phyloP scores from a whole-genome alignment of 1,140 invertebrate species.

The Pseudomyrmex cubaensis region DNA sequence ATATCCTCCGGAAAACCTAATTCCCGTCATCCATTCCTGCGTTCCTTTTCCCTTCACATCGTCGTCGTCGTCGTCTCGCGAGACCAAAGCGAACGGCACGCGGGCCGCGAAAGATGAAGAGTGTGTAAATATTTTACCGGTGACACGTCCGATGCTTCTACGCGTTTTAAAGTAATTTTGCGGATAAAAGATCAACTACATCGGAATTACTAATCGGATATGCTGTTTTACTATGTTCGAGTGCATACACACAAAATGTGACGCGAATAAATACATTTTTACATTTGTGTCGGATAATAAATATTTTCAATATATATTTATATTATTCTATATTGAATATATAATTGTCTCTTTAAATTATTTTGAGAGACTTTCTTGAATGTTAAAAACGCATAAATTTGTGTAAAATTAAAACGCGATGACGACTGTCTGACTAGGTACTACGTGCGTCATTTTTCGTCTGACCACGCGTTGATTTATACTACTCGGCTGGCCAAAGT shows the following conservation, averaged over 20 bases:
- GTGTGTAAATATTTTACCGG: conserved; percentile 72
- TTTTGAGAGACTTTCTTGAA: neutral
- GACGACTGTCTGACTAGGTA: neutral
- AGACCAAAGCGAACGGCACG: conserved; percentile 40
- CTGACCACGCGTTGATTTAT: neutral
- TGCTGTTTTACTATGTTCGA: neutral
- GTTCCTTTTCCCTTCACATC: conserved; percentile 17
- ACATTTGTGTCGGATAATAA: neutral
- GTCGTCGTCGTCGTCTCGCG: conserved; percentile 41
- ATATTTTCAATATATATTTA: neutral
- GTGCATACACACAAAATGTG: too few relatives aligned
- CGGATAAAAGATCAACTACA: neutral
- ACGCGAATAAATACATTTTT: neutral
- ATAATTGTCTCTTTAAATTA: too few relatives aligned
- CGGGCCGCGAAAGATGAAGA: conserved; percentile 33
- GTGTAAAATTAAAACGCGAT: neutral
- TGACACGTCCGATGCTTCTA: conserved; percentile 44
- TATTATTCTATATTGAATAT: neutral
- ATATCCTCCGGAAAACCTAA: conserved; percentile 74
- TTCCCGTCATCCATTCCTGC: conserved; percentile 68
- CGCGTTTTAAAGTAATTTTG: conserved; percentile 22
- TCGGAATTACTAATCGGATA: neutral
- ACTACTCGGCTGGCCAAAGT: neutral
- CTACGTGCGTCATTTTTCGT: neutral
- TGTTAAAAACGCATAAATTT: neutral